A percentile compares a stretch with the other conserved stretches of the same genome.
Evolutionary conservation across 2,888 invertebrate species (phyloP).

Genomic region (Tyria jacobaeae): DNA sequence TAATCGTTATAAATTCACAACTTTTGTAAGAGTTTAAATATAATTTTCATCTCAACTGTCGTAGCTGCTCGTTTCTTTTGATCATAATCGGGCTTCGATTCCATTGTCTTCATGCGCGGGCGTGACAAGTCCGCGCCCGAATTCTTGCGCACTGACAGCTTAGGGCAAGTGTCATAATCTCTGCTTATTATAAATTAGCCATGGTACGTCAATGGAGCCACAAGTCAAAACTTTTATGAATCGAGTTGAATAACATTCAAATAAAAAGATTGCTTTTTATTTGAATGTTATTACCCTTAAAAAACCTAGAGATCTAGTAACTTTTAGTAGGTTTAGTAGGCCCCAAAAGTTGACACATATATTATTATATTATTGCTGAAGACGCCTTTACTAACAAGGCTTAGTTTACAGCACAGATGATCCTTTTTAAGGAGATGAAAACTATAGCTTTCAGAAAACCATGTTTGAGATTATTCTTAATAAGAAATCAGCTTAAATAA

Average conservation of each 20-base stretch:
- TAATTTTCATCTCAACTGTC: constrained; percentile 29
- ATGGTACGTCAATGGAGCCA: not conserved
- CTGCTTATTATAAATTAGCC: constrained; percentile 27
- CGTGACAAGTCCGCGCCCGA: constrained; percentile 65
- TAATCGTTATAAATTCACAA: constrained; percentile 9
- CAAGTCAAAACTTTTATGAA: not conserved
- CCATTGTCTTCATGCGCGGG: constrained; percentile 48
- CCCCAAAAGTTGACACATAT: no score
- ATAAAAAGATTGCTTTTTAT: no score
- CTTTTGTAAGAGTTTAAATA: constrained; percentile 18
- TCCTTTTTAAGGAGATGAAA: no score
- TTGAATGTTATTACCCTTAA: no score
- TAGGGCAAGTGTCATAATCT: constrained; percentile 48
- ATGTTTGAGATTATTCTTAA: no score
- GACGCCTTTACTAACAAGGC: no score
- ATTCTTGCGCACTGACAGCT: constrained; percentile 66
- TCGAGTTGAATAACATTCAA: not conserved
- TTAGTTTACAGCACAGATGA: no score
- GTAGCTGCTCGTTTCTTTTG: constrained; percentile 35
- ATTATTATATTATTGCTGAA: no score
- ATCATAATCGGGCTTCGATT: constrained; percentile 40
- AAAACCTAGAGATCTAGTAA: no score
- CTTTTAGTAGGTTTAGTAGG: no score
- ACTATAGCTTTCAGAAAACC: no score
- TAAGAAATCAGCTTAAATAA: no score